Conservation (phyloP, 2,113 vertebrate genomes). For the Haliaeetus leucogaster region DNA sequence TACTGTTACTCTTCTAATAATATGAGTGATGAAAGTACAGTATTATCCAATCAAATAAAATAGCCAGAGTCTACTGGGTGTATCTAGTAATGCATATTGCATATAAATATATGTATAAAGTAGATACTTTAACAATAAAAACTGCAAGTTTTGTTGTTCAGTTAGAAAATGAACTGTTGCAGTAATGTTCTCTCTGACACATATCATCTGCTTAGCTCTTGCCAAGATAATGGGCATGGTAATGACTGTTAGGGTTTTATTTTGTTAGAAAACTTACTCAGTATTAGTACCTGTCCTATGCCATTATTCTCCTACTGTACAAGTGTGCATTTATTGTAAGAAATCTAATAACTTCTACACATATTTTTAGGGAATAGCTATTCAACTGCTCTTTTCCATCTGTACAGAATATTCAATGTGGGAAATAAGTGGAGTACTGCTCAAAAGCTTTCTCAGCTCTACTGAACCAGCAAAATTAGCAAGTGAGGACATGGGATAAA, state of each 20-base stretch:
- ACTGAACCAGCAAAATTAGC: background rate
- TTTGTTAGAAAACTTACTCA: background rate
- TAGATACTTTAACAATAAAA: background rate
- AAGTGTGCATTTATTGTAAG: background rate
- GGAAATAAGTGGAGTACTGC: background rate
- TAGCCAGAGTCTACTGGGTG: background rate
- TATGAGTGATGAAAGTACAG: background rate
- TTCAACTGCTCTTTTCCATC: background rate
- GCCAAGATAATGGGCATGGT: background rate
- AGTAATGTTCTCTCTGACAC: background rate
- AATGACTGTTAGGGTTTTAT: background rate
- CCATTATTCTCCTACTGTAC: background rate
- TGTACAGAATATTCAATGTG: background rate
- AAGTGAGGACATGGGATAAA: background rate
- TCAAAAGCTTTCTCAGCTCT: background rate
- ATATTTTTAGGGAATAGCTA: background rate
- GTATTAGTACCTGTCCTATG: background rate
- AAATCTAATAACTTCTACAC: background rate
- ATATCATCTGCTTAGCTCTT: background rate
- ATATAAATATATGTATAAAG: background rate
- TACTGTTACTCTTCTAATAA: background rate
- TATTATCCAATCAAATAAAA: background rate
- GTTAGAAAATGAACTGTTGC: background rate
- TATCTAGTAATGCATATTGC: background rate
- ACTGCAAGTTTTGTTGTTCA: background rate